A percentile compares a stretch with the other conserved stretches of the same genome.
Evolutionary conservation across 2,797 vertebrate species (phyloP).

Genomic region (Hypotaenidia philippensis): DNA sequence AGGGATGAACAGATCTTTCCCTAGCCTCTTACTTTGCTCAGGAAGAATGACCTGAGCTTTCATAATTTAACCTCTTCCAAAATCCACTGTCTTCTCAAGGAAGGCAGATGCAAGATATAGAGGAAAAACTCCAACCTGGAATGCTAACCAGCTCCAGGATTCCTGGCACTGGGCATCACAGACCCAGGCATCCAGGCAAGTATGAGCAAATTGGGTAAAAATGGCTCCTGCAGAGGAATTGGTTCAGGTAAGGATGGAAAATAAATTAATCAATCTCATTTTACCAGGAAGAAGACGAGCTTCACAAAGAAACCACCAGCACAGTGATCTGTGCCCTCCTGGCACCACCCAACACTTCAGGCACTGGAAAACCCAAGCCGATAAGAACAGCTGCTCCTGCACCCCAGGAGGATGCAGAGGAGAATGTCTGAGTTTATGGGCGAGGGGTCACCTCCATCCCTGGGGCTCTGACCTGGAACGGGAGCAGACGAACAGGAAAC

Average conservation of each 20-base stretch:
- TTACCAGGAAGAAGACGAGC: not conserved
- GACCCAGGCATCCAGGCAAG: not conserved
- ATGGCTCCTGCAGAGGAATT: not conserved
- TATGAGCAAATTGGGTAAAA: not conserved
- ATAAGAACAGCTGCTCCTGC: not conserved
- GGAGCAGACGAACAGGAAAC: not conserved
- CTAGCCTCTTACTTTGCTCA: not conserved
- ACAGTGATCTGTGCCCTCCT: not conserved
- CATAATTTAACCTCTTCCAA: not conserved
- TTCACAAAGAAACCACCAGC: not conserved
- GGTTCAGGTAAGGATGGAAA: not conserved
- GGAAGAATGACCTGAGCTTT: not conserved
- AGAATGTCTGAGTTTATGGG: rapidly evolving
- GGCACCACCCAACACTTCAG: not conserved
- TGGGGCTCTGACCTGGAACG: not conserved
- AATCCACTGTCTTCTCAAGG: not conserved
- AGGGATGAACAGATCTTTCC: not conserved
- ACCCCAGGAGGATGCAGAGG: not conserved
- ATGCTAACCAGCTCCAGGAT: not conserved
- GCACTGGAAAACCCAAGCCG: not conserved
- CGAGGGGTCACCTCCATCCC: not conserved
- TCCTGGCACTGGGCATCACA: not conserved
- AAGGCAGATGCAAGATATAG: not conserved
- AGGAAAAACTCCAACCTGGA: not conserved
- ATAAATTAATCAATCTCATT: not conserved